phyloP scores from a whole-genome alignment of 2,113 vertebrate genomes.

The Carettochelys insculpta region DNA sequence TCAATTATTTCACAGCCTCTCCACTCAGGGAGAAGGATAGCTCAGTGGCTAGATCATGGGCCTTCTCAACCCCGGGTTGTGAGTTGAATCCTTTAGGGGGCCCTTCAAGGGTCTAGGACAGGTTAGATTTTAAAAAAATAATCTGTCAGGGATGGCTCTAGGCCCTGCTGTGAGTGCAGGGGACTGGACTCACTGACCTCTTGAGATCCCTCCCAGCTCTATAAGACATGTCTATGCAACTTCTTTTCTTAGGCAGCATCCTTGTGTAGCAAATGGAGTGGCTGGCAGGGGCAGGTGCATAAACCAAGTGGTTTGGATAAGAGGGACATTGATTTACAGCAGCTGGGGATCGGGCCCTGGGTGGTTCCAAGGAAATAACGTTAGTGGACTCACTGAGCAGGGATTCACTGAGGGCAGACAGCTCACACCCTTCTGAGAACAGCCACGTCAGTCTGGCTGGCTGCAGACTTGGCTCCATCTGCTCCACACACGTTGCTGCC shows the following conservation, averaged over 20 bases:
- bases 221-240: no score
- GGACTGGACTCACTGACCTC: no score
- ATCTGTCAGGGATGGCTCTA: no score
- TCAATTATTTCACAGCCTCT: background rate
- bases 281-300: background rate
- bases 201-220: no score
- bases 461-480: background rate
- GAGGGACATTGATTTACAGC: background rate
- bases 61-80: no score
- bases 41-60: no score
- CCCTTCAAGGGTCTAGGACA: no score
- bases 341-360: background rate
- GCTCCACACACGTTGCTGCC: background rate
- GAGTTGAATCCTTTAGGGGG: no score
- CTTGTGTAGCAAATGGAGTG: background rate
- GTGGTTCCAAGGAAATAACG: background rate
- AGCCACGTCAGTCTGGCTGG: background rate
- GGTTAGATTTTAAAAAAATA: no score
- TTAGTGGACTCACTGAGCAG: background rate
- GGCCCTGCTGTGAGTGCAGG: no score
- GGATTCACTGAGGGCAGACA: background rate
- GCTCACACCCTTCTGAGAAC: background rate
- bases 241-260: background rate
- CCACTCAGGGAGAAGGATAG: no score
- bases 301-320: background rate